Conservation (phyloP, 1,140 invertebrate species). For the Calycopis cecrops region DNA sequence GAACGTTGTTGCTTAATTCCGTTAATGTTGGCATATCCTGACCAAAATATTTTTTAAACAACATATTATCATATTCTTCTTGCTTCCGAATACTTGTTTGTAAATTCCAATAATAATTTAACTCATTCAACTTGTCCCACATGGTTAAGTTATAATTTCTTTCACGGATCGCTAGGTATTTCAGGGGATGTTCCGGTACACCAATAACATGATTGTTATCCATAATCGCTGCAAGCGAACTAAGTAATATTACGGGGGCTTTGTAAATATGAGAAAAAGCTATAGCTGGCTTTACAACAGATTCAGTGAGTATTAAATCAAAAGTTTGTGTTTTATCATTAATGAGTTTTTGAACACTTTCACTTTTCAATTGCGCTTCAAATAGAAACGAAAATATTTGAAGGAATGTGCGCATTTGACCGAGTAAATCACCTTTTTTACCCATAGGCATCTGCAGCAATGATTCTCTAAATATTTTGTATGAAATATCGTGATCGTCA, state of each 20-base stretch:
- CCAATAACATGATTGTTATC: constrained; percentile 46
- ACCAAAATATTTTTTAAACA: constrained; percentile 55
- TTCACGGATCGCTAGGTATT: constrained; percentile 52
- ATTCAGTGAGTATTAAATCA: constrained; percentile 51
- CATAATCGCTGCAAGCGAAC: constrained; percentile 35
- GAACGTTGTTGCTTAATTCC: constrained; percentile 65
- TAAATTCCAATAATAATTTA: constrained; percentile 7
- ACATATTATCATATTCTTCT: constrained; percentile 36
- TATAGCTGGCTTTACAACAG: constrained; percentile 25
- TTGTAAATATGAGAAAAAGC: constrained; percentile 55
- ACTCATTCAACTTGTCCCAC: constrained; percentile 34
- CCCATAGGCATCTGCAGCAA: neutral
- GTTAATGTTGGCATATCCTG: constrained; percentile 44
- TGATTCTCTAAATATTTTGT: constrained; percentile 29
- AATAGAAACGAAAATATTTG: constrained; percentile 22
- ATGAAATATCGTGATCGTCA: constrained; percentile 47
- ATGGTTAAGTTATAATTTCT: constrained; percentile 37
- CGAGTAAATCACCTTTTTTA: constrained; percentile 1
- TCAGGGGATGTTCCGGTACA: constrained; percentile 54
- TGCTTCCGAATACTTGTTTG: constrained; percentile 25
- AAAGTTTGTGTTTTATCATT: constrained; percentile 37
- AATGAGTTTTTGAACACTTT: constrained; percentile 38
- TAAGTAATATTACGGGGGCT: constrained; percentile 53
- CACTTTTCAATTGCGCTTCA: constrained; percentile 25
- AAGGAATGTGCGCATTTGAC: constrained; percentile 7